Evolutionary conservation across 2,113 vertebrate genomes (phyloP).

Genomic region (Pampusana beccarii): DNA sequence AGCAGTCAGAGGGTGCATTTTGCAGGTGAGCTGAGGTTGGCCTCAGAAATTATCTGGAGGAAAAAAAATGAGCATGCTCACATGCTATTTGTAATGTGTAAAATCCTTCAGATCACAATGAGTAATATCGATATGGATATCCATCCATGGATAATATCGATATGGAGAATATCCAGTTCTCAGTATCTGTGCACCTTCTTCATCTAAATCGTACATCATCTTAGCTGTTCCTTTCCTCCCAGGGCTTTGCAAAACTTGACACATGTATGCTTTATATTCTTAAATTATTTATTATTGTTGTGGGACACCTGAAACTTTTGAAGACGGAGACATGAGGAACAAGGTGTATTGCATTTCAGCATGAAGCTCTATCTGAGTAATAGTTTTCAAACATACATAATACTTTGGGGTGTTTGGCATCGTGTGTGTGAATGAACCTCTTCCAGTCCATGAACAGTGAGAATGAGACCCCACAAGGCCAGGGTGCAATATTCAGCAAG

Average conservation of each 20-base stretch:
- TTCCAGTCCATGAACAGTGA: accelerated
- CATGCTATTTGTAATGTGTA: background rate
- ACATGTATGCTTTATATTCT: background rate
- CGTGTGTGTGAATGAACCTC: accelerated
- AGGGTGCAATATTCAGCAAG: background rate
- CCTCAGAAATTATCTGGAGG: background rate
- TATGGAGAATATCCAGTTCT: background rate
- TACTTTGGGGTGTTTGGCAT: background rate
- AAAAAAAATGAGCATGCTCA: background rate
- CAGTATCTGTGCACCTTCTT: background rate
- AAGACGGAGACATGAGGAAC: background rate
- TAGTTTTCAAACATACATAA: background rate
- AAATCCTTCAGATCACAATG: background rate
- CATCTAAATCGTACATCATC: background rate
- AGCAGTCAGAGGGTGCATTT: background rate
- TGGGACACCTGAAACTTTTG: constrained; percentile 23
- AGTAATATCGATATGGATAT: background rate
- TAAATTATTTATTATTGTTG: constrained; percentile 26
- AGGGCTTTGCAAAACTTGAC: background rate
- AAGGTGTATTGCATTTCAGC: background rate
- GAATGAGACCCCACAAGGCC: background rate
- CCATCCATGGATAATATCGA: background rate
- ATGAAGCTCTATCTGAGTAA: background rate
- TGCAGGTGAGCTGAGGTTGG: background rate
- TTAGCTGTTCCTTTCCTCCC: background rate